A percentile compares a stretch with the other conserved stretches of the same genome.
phyloP scores from a whole-genome alignment of 1,140 invertebrate genomes.

The Antheraea mylitta region DNA sequence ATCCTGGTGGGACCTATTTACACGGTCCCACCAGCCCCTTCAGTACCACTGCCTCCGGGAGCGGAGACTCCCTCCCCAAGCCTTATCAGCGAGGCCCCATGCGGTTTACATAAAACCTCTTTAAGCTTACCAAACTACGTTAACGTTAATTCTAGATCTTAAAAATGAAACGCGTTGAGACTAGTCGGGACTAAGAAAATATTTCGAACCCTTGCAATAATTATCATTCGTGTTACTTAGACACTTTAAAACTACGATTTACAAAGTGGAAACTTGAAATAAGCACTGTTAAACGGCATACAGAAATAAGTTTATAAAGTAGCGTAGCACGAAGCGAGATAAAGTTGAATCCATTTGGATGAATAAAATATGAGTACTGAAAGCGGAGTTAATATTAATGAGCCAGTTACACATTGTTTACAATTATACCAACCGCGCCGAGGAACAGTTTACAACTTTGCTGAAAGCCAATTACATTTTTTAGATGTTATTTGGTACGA shows the following conservation, averaged over 20 bases:
- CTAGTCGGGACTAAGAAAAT: too few relatives aligned
- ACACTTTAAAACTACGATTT: background rate
- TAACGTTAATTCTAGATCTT: too few relatives aligned
- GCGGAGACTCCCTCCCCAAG: too few relatives aligned
- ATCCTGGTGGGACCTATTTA: too few relatives aligned
- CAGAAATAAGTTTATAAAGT: constrained; percentile 12
- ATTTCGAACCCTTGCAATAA: background rate
- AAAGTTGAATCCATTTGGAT: constrained; percentile 24
- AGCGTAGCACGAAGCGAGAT: constrained; percentile 10
- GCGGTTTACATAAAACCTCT: too few relatives aligned
- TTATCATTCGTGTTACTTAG: background rate
- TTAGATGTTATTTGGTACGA: background rate
- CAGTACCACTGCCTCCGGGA: too few relatives aligned
- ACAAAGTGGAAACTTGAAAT: background rate
- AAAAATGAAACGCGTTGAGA: too few relatives aligned
- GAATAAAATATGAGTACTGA: constrained; percentile 31
- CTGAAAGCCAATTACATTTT: background rate
- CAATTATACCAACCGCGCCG: constrained; percentile 20
- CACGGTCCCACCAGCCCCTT: too few relatives aligned
- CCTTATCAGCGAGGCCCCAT: too few relatives aligned
- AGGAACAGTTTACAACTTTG: background rate
- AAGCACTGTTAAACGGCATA: background rate
- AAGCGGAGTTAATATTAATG: constrained; percentile 38
- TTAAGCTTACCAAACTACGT: too few relatives aligned
- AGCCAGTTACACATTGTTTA: constrained; percentile 33